These are phyloP conservation scores for Noctua janthe DNA, from an alignment of 2,888 invertebrate species.

Conservation along the genomic window DNA sequence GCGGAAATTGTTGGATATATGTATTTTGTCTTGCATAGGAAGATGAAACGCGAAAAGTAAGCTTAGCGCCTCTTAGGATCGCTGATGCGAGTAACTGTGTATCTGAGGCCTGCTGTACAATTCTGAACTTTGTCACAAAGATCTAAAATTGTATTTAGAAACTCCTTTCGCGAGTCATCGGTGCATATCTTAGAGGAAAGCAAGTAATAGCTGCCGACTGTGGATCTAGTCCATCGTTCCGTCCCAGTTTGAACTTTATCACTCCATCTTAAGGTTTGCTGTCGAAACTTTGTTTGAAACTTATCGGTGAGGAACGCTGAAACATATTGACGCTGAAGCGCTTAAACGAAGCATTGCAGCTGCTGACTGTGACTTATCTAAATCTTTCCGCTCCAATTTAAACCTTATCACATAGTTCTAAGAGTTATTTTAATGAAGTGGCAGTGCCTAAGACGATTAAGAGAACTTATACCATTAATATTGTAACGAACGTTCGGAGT, in stretches of 20 bases:
- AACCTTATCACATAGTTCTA: conserved; percentile 31
- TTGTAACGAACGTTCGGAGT: conserved; percentile 37
- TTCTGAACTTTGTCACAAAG: conserved; percentile 19
- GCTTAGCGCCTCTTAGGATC: conserved; percentile 37
- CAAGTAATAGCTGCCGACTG: conserved; percentile 27
- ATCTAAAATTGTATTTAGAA: conserved; percentile 15
- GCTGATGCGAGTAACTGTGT: conserved; percentile 28
- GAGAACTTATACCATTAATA: conserved; percentile 60
- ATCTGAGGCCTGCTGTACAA: neutral
- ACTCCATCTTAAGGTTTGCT: conserved; percentile 40
- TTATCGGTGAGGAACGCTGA: conserved; percentile 43
- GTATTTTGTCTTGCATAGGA: conserved; percentile 42
- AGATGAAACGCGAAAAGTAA: conserved; percentile 49
- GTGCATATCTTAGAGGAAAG: conserved; percentile 50
- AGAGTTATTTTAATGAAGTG: conserved; percentile 27
- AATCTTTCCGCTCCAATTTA: conserved; percentile 31
- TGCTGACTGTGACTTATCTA: conserved; percentile 48
- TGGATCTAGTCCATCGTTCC: conserved; percentile 23
- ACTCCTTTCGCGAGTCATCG: conserved; percentile 19
- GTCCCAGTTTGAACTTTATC: conserved; percentile 51
- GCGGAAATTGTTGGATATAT: conserved; percentile 19
- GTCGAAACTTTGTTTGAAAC: conserved; percentile 39
- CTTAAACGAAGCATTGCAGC: conserved; percentile 60
- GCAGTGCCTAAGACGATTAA: conserved; percentile 42
- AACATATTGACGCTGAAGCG: conserved; percentile 63